A percentile compares a stretch with the other conserved stretches of the same genome.
Conservation (phyloP, 2,797 vertebrate genomes). For the Bucorvus abyssinicus region DNA sequence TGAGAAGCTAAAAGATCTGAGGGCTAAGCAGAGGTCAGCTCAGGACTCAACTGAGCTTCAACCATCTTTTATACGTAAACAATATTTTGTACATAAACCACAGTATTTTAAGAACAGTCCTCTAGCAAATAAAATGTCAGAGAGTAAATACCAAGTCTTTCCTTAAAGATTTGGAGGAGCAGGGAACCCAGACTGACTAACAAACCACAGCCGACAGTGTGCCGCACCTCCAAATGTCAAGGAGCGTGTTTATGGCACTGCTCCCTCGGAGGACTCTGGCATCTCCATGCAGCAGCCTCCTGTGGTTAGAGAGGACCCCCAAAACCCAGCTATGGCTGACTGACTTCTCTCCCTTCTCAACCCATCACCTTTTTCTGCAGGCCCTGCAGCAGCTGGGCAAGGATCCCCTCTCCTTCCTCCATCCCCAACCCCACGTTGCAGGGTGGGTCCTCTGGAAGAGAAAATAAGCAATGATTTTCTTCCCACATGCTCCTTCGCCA, state of each 20-base stretch:
- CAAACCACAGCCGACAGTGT: background rate
- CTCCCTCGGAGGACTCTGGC: background rate
- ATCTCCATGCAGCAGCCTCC: background rate
- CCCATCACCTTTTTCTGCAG: background rate
- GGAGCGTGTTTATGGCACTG: background rate
- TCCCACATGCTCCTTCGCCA: background rate
- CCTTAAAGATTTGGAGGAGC: background rate
- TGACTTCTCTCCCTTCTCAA: background rate
- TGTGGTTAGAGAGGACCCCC: background rate
- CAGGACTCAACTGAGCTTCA: background rate
- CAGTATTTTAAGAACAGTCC: slow-evolving; percentile 18
- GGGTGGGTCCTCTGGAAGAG: background rate
- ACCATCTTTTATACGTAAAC: background rate
- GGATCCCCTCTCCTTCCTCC: background rate
- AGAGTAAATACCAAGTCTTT: background rate
- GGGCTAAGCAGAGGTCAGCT: slow-evolving; percentile 15
- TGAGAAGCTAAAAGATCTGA: background rate
- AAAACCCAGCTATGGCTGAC: background rate
- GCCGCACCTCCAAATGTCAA: slow-evolving; percentile 1
- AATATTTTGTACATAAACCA: background rate
- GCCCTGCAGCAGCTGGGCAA: background rate
- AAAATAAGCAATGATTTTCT: background rate
- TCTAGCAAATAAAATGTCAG: background rate
- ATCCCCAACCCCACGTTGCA: background rate
- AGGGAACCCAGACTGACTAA: background rate